Conservation (phyloP, 2,797 vertebrate genomes). For the Argentina silus region DNA sequence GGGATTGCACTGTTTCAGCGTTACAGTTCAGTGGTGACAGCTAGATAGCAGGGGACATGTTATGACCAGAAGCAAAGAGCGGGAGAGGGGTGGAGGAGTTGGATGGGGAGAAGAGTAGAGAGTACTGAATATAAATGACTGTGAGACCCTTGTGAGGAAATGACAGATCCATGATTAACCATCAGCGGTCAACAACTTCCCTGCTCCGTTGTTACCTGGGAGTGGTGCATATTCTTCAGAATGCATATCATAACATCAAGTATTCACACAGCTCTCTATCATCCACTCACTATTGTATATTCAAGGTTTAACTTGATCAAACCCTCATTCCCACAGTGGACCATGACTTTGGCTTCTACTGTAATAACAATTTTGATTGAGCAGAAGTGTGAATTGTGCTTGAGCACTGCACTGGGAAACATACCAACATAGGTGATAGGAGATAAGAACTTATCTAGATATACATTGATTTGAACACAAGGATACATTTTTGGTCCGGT, state of each 20-base stretch:
- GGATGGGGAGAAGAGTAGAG: background rate
- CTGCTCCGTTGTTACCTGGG: background rate
- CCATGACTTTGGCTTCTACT: too few species aligned
- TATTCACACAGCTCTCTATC: background rate
- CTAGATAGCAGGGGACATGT: slow-evolving; percentile 11
- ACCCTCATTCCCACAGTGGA: too few species aligned
- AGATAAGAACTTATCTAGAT: too few species aligned
- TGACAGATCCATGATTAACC: background rate
- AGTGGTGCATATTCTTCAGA: too few species aligned
- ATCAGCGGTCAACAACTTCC: background rate
- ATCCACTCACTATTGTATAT: background rate
- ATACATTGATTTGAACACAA: too few species aligned
- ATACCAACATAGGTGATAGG: too few species aligned
- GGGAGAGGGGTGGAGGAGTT: background rate
- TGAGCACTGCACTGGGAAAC: too few species aligned
- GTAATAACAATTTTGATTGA: too few species aligned
- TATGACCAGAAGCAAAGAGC: slow-evolving; percentile 2
- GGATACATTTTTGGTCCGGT: too few species aligned
- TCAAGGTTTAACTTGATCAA: too few species aligned
- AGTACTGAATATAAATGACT: slow-evolving; percentile 18
- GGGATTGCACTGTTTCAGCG: slow-evolving; percentile 12
- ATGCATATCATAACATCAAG: background rate
- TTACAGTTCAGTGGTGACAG: slow-evolving; percentile 12
- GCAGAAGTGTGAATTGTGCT: too few species aligned
- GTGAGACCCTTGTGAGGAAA: slow-evolving; percentile 11